Evolutionary conservation across 2,113 vertebrate genomes (phyloP).

Genomic region (Cephalopholis sonnerati): DNA sequence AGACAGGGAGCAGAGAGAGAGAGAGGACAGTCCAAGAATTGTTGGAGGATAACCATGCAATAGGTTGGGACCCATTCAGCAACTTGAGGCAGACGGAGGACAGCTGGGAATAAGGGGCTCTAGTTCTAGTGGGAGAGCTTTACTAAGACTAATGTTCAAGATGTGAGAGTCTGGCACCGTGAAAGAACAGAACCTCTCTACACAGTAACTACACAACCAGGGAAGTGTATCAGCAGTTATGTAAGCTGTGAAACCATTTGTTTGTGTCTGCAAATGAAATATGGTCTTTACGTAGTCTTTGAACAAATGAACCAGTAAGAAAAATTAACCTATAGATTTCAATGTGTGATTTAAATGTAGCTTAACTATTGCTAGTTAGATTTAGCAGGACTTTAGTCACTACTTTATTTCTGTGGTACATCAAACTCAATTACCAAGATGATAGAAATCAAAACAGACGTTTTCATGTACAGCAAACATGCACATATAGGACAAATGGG

Average conservation of each 20-base stretch:
- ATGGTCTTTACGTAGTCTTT: too few species aligned
- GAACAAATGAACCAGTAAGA: too few species aligned
- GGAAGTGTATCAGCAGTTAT: neutral
- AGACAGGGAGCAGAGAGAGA: constrained; percentile 3
- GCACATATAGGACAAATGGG: too few species aligned
- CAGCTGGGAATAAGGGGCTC: constrained; percentile 2
- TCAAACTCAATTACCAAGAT: too few species aligned
- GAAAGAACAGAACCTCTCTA: neutral
- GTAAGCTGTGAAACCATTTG: neutral
- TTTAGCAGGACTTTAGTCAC: too few species aligned
- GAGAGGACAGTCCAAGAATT: neutral
- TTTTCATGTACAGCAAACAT: too few species aligned
- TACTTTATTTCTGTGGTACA: too few species aligned
- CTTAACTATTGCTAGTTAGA: too few species aligned
- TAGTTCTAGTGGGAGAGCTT: constrained; percentile 2
- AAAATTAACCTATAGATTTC: too few species aligned
- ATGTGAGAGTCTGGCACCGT: neutral
- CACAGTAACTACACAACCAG: neutral
- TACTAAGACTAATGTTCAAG: neutral
- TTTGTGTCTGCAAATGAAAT: too few species aligned
- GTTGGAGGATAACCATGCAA: constrained; percentile 14
- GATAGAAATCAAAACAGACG: too few species aligned
- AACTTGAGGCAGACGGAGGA: constrained; percentile 4
- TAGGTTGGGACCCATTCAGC: constrained; percentile 20
- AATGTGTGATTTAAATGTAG: too few species aligned